A percentile compares a stretch with the other conserved stretches of the same genome.
phyloP scores from a whole-genome alignment of 2,113 vertebrate species.

The Hippocampus barbouri region DNA sequence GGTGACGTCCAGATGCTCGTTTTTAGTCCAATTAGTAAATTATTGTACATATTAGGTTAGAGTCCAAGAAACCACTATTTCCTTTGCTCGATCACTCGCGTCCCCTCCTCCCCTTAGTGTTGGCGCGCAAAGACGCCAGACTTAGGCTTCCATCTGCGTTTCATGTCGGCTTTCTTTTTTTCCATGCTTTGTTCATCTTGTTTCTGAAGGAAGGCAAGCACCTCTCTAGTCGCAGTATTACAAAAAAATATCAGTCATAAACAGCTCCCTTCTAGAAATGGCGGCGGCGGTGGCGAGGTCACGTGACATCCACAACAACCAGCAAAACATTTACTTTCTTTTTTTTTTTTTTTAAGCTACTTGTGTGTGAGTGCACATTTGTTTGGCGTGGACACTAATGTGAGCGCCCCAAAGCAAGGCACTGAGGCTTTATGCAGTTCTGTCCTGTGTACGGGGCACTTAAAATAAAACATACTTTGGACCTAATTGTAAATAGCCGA shows the following conservation, averaged over 20 bases:
- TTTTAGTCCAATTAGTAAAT: conserved; percentile 78
- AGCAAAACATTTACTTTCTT: background rate
- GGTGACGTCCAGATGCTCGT: background rate
- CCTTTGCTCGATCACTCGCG: conserved; percentile 68
- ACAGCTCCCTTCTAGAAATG: background rate
- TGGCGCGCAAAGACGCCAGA: background rate
- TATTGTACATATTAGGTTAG: conserved; percentile 87
- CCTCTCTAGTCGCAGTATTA: conserved; percentile 55
- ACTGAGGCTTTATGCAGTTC: background rate
- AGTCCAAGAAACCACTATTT: conserved; percentile 72
- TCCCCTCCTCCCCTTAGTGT: conserved; percentile 37
- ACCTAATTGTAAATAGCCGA: conserved; percentile 60
- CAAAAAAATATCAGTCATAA: background rate
- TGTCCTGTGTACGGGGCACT: background rate
- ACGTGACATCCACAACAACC: background rate
- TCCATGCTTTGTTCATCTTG: background rate
- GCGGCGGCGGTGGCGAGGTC: background rate
- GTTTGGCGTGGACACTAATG: background rate
- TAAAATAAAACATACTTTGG: conserved; percentile 29
- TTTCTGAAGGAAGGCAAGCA: conserved; percentile 32
- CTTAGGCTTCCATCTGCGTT: background rate
- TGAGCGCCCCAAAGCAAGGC: background rate
- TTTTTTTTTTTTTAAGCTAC: background rate
- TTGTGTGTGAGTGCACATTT: background rate
- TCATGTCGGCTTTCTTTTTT: background rate